A percentile compares a stretch with the other conserved stretches of the same genome.
Evolutionary conservation across 2,113 vertebrate genomes (phyloP).

Genomic region (Mus pahari): DNA sequence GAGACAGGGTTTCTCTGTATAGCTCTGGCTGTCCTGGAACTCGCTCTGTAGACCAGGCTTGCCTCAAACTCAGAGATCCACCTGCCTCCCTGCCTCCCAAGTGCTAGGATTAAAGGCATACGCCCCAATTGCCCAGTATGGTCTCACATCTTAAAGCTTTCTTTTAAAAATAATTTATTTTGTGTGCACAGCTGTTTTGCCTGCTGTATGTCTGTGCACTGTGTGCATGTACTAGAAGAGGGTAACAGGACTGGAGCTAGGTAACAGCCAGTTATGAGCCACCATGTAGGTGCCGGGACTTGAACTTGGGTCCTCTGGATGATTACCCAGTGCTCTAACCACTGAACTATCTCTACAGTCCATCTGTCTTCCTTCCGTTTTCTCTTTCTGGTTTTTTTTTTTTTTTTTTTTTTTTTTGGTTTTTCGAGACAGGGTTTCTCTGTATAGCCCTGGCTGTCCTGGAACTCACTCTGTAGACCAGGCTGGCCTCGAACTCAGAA

Average conservation of each 20-base stretch:
- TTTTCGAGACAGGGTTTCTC: no score
- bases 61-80: no score
- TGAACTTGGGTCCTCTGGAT: background rate
- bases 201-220: background rate
- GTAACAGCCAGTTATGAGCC: background rate
- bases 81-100: no score
- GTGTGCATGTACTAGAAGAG: background rate
- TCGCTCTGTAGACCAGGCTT: no score
- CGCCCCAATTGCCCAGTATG: background rate
- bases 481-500: no score
- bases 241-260: background rate
- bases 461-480: no score
- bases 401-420: background rate
- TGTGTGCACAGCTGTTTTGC: background rate
- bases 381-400: background rate
- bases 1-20: no score
- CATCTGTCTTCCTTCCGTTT: background rate
- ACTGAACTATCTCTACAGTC: background rate
- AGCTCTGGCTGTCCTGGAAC: no score
- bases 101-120: no score
- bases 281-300: background rate
- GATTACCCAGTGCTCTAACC: background rate
- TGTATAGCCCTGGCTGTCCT: no score
- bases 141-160: background rate
- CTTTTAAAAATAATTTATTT: background rate